phyloP scores from a whole-genome alignment of 1,140 invertebrate genomes.

The Probaryconus sp. region DNA sequence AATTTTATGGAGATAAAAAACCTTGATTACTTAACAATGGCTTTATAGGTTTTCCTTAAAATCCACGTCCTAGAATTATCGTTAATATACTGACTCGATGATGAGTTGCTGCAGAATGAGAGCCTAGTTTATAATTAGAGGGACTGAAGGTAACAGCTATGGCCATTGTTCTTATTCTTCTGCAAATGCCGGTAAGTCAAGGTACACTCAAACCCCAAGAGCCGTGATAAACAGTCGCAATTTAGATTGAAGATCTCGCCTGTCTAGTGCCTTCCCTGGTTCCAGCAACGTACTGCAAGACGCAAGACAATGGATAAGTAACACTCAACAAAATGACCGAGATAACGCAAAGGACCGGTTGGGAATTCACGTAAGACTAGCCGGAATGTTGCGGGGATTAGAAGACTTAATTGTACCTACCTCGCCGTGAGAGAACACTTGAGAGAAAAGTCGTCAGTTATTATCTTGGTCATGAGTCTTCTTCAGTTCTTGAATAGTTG shows the following conservation, averaged over 20 bases:
- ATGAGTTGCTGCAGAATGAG: not conserved
- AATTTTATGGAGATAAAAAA: too few relatives aligned
- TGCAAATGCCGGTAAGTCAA: slow-evolving; percentile 39
- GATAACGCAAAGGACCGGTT: slow-evolving; percentile 68
- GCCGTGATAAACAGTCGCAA: slow-evolving; percentile 73
- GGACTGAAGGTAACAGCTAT: slow-evolving; percentile 12
- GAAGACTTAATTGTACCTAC: slow-evolving; percentile 66
- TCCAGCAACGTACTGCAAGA: slow-evolving; percentile 18
- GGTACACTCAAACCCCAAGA: slow-evolving; percentile 31
- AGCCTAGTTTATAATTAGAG: slow-evolving; percentile 41
- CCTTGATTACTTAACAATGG: too few relatives aligned
- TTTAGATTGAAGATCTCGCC: slow-evolving; percentile 76
- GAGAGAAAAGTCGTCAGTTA: slow-evolving; percentile 17
- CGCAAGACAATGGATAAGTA: slow-evolving; percentile 74
- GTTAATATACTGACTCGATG: slow-evolving; percentile 1
- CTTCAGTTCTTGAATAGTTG: too few relatives aligned
- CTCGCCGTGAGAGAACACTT: slow-evolving; percentile 23
- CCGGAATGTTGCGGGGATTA: slow-evolving; percentile 69
- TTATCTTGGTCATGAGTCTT: slow-evolving; percentile 40
- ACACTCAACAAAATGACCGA: slow-evolving; percentile 67
- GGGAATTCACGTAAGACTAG: slow-evolving; percentile 66
- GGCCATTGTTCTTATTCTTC: slow-evolving; percentile 58
- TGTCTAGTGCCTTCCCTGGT: slow-evolving; percentile 55
- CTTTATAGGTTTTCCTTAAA: too few relatives aligned
- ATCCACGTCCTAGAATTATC: too few relatives aligned